Percentiles rank a stretch among this genome's conserved stretches.
Conservation (phyloP, 2,113 vertebrate species). For the Podiceps cristatus region DNA sequence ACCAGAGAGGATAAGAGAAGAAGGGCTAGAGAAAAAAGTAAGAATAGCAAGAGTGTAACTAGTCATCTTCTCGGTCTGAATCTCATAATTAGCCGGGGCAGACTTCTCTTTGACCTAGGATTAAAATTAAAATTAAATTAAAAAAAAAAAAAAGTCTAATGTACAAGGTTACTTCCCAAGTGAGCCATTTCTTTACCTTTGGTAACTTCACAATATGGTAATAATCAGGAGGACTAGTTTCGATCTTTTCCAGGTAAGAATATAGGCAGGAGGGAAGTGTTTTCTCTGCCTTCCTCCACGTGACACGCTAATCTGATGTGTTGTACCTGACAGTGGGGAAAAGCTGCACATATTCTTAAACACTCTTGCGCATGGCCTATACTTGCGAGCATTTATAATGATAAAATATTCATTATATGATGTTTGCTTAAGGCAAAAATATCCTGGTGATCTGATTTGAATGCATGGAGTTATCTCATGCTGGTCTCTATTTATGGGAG, state of each 20-base stretch:
- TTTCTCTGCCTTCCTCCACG: neutral
- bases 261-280: neutral
- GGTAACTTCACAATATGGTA: neutral
- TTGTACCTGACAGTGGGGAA: neutral
- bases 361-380: neutral
- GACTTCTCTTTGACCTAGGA: neutral
- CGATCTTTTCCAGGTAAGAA: neutral
- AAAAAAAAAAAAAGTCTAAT: neutral
- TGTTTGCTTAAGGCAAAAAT: slow-evolving; percentile 2
- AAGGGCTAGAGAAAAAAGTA: neutral
- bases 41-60: neutral
- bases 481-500: slow-evolving; percentile 57
- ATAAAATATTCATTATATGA: slow-evolving; percentile 25
- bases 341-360: neutral
- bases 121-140: too few species aligned
- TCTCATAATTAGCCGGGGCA: neutral
- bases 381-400: slow-evolving; percentile 11
- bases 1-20: neutral
- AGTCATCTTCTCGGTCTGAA: neutral
- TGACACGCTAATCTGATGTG: neutral
- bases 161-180: neutral
- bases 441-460: slow-evolving; percentile 28
- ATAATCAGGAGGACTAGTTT: neutral
- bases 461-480: neutral
- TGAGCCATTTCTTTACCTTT: neutral